Conservation (phyloP, 2,888 invertebrate species). For the Lathronympha strigana region DNA sequence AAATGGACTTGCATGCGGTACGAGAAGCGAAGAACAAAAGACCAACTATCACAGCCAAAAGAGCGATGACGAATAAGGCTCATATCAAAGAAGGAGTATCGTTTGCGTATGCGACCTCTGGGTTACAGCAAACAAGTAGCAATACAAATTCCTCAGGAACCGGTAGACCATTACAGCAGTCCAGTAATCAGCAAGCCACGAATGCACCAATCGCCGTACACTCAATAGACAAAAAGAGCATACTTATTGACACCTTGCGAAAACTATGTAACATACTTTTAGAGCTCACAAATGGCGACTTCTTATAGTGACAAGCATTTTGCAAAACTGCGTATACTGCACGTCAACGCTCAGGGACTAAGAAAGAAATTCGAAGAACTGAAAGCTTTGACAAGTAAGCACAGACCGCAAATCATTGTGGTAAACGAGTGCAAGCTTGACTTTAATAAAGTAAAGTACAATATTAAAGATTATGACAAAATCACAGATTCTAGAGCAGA, state of each 20-base stretch:
- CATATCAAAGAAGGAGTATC: conserved; percentile 2
- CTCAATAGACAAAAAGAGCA: conserved; percentile 8
- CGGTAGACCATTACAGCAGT: neutral
- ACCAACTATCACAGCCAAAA: conserved; percentile 10
- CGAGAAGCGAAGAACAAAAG: conserved; percentile 18
- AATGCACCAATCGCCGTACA: neutral
- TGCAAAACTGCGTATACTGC: conserved; percentile 20
- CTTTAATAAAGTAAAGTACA: conserved; percentile 18
- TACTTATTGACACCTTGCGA: conserved; percentile 22
- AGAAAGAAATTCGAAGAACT: conserved; percentile 20
- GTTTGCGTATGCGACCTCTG: conserved; percentile 3
- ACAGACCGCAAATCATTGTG: conserved; percentile 20
- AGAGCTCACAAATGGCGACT: conserved; percentile 27
- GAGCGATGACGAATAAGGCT: neutral
- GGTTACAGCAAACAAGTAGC: neutral
- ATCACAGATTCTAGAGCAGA: conserved; percentile 19
- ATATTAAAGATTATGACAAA: conserved; percentile 19
- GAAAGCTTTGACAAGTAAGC: conserved; percentile 12
- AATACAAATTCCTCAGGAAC: neutral
- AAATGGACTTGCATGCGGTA: neutral
- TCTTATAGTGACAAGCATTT: neutral
- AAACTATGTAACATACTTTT: conserved; percentile 24
- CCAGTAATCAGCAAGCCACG: neutral
- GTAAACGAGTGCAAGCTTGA: conserved; percentile 21
- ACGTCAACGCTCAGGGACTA: conserved; percentile 20